Conservation (phyloP, 53 echinoderm and acorn worm genomes). For the Astropecten irregularis region DNA sequence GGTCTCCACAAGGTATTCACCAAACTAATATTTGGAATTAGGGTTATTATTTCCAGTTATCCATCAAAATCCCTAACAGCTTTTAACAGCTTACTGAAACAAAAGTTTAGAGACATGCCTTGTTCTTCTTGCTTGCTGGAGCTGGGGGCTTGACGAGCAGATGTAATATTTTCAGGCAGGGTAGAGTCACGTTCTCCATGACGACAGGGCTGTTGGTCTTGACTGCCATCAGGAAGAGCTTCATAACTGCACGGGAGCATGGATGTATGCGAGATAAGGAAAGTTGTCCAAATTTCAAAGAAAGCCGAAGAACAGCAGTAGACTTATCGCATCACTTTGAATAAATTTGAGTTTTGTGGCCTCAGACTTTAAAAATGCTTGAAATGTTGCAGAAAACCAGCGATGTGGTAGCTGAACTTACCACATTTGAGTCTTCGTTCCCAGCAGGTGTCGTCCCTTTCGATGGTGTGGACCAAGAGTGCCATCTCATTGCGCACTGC, state of each 20-base stretch:
- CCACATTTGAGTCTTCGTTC: slow-evolving; percentile 95
- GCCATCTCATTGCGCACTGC: slow-evolving; percentile 94
- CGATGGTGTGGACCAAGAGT: slow-evolving; percentile 81
- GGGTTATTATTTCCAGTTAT: no score
- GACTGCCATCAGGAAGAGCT: slow-evolving; percentile 77
- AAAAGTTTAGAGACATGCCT: no score
- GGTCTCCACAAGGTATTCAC: no score
- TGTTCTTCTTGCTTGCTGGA: slow-evolving; percentile 94
- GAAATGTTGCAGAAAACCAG: no score
- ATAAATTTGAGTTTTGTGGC: not conserved
- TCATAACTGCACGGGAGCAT: slow-evolving; percentile 68
- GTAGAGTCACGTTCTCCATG: slow-evolving; percentile 97
- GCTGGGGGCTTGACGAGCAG: slow-evolving; percentile 89
- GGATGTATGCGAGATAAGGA: not conserved
- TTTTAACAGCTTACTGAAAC: no score
- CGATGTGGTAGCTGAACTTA: no score
- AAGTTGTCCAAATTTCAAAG: no score
- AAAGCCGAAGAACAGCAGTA: no score
- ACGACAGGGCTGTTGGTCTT: slow-evolving; percentile 91
- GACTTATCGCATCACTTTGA: no score
- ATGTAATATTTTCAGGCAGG: slow-evolving; percentile 92
- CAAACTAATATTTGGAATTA: no score
- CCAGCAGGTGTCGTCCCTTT: slow-evolving; percentile 94
- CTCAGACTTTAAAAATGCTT: not conserved
- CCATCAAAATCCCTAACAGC: no score